phyloP scores from a whole-genome alignment of 2,888 invertebrate species.

The Archips crataeganus region DNA sequence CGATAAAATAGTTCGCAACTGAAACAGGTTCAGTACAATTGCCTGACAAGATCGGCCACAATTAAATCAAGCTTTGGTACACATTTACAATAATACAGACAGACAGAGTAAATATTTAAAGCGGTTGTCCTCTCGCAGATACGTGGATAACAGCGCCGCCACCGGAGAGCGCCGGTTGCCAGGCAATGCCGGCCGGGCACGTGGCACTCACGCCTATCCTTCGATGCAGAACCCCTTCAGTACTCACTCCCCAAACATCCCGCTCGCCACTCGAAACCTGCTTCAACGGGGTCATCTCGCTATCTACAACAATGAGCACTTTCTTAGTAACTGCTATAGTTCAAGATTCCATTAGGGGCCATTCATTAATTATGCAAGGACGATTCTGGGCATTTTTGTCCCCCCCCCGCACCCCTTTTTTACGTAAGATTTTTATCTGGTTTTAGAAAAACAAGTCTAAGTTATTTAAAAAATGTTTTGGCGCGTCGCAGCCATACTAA shows the following conservation, averaged over 20 bases:
- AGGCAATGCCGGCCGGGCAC: slow-evolving; percentile 91
- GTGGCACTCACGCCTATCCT: slow-evolving; percentile 91
- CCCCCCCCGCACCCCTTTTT: too few relatives aligned
- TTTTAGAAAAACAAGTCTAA: too few relatives aligned
- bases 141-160: slow-evolving; percentile 80
- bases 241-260: slow-evolving; percentile 92
- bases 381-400: too few relatives aligned
- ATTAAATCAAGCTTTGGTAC: slow-evolving; percentile 28
- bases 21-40: not conserved
- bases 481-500: too few relatives aligned
- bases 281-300: slow-evolving; percentile 85
- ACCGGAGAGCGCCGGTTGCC: slow-evolving; percentile 88
- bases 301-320: slow-evolving; percentile 55
- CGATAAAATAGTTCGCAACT: not conserved
- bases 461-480: too few relatives aligned
- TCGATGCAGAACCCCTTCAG: slow-evolving; percentile 89
- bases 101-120: slow-evolving; percentile 46
- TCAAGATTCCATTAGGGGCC: not conserved
- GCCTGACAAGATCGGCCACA: slow-evolving; percentile 14
- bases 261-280: slow-evolving; percentile 89
- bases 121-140: slow-evolving; percentile 64
- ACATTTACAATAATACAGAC: slow-evolving; percentile 18
- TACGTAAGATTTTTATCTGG: too few relatives aligned
- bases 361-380: too few relatives aligned
- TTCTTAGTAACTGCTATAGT: not conserved